Evolutionary conservation across 2,113 vertebrate genomes (phyloP).

Genomic region (Urocynchramus pylzowi): DNA sequence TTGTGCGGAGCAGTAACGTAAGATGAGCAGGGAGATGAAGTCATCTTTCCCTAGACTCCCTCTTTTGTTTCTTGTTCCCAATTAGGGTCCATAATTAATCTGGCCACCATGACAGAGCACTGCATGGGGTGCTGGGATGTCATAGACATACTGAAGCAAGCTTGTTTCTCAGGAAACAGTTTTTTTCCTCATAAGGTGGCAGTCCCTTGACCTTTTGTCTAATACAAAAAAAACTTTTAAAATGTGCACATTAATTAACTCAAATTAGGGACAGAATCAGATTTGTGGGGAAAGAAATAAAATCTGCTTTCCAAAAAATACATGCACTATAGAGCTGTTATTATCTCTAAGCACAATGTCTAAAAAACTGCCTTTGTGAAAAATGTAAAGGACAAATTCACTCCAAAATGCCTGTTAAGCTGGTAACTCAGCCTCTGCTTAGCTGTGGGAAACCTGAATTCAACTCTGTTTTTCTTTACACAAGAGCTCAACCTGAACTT

Average conservation of each 20-base stretch:
- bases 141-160: neutral
- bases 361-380: neutral
- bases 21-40: constrained; percentile 44
- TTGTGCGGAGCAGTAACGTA: constrained; percentile 13
- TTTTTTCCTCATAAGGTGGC: neutral
- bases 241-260: neutral
- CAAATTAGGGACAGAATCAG: neutral
- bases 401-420: neutral
- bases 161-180: neutral
- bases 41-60: constrained; percentile 19
- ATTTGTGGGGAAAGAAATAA: neutral
- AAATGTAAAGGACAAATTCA: neutral
- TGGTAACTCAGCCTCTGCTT: neutral
- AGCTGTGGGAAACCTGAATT: neutral
- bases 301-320: neutral
- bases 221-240: neutral
- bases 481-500: neutral
- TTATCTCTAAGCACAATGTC: neutral
- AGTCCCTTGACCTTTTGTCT: neutral
- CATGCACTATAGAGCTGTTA: neutral
- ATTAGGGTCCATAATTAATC: constrained; percentile 61
- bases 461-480: neutral
- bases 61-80: constrained; percentile 55
- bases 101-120: neutral
- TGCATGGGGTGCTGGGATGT: neutral